phyloP scores from a whole-genome alignment of 2,113 vertebrate species.

The Burhinus bistriatus region DNA sequence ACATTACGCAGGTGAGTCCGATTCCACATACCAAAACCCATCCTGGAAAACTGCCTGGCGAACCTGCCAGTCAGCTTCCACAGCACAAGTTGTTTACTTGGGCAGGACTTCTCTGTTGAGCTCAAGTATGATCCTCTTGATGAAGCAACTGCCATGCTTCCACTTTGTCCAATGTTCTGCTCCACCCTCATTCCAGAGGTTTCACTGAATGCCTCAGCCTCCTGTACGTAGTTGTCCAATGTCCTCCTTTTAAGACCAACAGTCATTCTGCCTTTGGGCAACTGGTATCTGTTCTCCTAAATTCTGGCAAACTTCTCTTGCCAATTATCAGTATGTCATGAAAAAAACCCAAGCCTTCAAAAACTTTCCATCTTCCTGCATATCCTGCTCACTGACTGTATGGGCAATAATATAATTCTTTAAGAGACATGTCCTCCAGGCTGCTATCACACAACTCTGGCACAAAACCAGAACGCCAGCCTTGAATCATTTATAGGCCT shows the following conservation, averaged over 20 bases:
- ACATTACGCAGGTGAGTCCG: neutral
- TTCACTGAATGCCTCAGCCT: neutral
- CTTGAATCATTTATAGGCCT: neutral
- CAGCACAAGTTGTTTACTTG: neutral
- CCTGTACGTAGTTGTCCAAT: neutral
- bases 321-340: neutral
- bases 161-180: neutral
- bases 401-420: neutral
- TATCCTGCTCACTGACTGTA: neutral
- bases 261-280: neutral
- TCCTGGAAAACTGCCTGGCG: neutral
- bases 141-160: neutral
- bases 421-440: rapidly evolving
- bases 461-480: neutral
- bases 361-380: neutral
- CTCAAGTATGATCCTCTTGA: neutral
- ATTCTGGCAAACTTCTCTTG: neutral
- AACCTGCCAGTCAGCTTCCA: neutral
- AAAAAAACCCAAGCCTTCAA: neutral
- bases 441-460: rapidly evolving
- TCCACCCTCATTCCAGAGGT: neutral
- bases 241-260: neutral
- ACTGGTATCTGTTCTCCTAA: neutral
- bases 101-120: neutral
- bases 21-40: neutral